A percentile compares a stretch with the other conserved stretches of the same genome.
These are phyloP conservation scores for Sigmodon hispidus DNA, from an alignment of 2,113 vertebrate species.

Conservation along the genomic window DNA sequence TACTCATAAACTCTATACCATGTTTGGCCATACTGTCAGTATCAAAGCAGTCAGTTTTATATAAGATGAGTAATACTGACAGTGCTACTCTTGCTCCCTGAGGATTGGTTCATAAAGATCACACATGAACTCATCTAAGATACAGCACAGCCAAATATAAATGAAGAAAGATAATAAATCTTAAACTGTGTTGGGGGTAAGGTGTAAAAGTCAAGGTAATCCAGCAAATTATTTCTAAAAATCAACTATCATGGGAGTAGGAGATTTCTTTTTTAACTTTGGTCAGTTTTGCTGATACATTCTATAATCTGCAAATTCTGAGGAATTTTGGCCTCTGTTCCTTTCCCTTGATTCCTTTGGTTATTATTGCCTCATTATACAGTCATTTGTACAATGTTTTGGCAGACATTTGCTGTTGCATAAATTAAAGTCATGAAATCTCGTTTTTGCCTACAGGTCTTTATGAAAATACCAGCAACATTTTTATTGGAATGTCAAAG, in stretches of 20 bases:
- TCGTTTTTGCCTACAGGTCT: conserved; percentile 86
- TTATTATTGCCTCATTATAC: conserved; percentile 86
- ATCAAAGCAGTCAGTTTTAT: conserved; percentile 6
- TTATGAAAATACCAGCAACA: conserved; percentile 85
- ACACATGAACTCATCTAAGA: conserved; percentile 30
- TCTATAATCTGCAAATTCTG: conserved; percentile 71
- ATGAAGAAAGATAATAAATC: not conserved
- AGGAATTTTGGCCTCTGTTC: conserved; percentile 71
- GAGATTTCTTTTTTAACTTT: conserved; percentile 32
- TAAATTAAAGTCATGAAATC: conserved; percentile 85
- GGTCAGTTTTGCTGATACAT: conserved; percentile 63
- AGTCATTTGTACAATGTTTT: conserved; percentile 83
- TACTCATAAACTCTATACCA: not conserved
- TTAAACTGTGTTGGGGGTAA: not conserved
- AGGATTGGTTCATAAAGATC: conserved; percentile 37
- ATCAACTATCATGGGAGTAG: conserved; percentile 31
- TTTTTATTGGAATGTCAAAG: conserved; percentile 88
- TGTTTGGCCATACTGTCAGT: not conserved
- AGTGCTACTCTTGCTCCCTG: conserved; percentile 17
- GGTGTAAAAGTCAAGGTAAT: not conserved
- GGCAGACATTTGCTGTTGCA: conserved; percentile 85
- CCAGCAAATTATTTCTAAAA: conserved; percentile 62
- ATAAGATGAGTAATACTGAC: not conserved
- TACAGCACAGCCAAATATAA: not conserved
- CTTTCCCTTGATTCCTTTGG: conserved; percentile 66